These are phyloP conservation scores for Marronus borbonicus DNA, from an alignment of 2,888 invertebrate species.

Conservation along the genomic window DNA sequence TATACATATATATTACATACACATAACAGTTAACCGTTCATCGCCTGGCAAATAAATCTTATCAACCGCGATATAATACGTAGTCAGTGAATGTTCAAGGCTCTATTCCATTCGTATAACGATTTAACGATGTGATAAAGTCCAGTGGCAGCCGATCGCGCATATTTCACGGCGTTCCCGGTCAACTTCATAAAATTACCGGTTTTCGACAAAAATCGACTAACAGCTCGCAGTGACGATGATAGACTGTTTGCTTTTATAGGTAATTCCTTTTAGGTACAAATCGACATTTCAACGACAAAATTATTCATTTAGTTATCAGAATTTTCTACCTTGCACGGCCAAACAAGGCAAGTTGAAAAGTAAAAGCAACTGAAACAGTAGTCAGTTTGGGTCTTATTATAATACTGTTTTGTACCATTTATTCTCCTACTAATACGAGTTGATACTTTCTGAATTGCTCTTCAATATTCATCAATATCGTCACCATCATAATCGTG, in stretches of 20 bases:
- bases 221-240: neutral
- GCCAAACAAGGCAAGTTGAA: too few species aligned
- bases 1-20: neutral
- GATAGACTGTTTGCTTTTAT: neutral
- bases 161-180: neutral
- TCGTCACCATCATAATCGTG: too few species aligned
- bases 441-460: too few species aligned
- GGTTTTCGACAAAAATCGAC: neutral
- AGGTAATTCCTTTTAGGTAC: neutral
- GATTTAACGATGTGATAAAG: conserved; percentile 47
- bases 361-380: too few species aligned
- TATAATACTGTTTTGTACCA: too few species aligned
- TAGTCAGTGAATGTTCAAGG: conserved; percentile 44
- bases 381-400: too few species aligned
- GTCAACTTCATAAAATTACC: neutral
- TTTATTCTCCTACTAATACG: too few species aligned
- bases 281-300: neutral
- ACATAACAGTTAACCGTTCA: conserved; percentile 34
- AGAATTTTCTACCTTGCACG: too few species aligned
- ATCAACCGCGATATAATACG: conserved; percentile 39
- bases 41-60: conserved; percentile 37
- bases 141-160: conserved; percentile 14
- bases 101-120: conserved; percentile 30
- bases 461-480: too few species aligned
- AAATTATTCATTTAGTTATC: neutral